Evolutionary conservation across 53 echinoderm and acorn worm genomes (phyloP).

Genomic region (Crossaster papposus): DNA sequence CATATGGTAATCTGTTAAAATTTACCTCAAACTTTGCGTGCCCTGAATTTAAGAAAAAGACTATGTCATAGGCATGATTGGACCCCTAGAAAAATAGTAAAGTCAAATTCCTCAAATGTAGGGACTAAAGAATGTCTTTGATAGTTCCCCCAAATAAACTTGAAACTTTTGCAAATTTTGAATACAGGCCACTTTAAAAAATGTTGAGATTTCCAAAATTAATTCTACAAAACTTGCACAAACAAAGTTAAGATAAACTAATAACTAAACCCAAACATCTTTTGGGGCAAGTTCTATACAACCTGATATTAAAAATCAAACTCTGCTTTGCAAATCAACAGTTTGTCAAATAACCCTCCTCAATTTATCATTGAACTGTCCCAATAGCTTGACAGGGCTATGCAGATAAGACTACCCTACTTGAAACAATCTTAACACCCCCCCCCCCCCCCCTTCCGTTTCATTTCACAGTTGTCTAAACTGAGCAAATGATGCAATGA

Average conservation of each 20-base stretch:
- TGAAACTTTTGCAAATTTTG: neutral
- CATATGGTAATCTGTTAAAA: too few relatives aligned
- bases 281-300: neutral
- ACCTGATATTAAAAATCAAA: neutral
- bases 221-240: too few relatives aligned
- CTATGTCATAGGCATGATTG: too few relatives aligned
- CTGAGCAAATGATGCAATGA: slow-evolving; percentile 19
- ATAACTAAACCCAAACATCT: neutral
- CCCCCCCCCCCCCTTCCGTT: neutral
- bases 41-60: too few relatives aligned
- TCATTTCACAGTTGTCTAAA: slow-evolving; percentile 37
- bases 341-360: neutral
- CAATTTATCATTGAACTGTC: slow-evolving; percentile 9
- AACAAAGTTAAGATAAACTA: neutral
- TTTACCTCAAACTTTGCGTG: too few relatives aligned
- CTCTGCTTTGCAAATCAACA: neutral
- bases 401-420: neutral
- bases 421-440: too few relatives aligned
- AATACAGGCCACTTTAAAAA: too few relatives aligned
- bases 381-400: neutral
- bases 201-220: too few relatives aligned
- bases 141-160: neutral
- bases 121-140: too few relatives aligned
- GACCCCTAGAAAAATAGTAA: too few relatives aligned
- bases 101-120: too few relatives aligned